A percentile compares a stretch with the other conserved stretches of the same genome.
phyloP scores from a whole-genome alignment of 2,888 invertebrate species.

The Epistrophella euchroma region DNA sequence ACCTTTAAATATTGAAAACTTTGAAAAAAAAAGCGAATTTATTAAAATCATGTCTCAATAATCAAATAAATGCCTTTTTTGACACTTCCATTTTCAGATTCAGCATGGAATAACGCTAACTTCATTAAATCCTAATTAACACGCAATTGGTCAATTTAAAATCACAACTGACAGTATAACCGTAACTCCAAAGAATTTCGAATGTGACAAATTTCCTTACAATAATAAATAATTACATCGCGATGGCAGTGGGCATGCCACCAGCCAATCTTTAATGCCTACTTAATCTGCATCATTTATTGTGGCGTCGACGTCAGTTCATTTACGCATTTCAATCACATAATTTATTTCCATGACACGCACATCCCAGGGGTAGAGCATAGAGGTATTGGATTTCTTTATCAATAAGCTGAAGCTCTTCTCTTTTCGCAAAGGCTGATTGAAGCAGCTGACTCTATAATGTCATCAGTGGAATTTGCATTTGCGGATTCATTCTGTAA shows the following conservation, averaged over 20 bases:
- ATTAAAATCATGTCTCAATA: too few species aligned
- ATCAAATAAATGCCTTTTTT: too few species aligned
- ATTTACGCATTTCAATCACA: conserved; percentile 48
- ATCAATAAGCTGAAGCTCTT: background rate
- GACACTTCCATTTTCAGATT: too few species aligned
- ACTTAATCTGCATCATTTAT: conserved; percentile 32
- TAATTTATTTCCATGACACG: conserved; percentile 31
- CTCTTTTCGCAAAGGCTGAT: conserved; percentile 5
- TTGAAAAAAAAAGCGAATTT: too few species aligned
- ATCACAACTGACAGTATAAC: conserved; percentile 8
- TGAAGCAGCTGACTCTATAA: conserved; percentile 8
- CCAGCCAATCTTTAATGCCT: conserved; percentile 13
- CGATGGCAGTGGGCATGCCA: conserved; percentile 28
- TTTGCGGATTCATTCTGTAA: conserved; percentile 6
- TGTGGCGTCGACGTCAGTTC: conserved; percentile 36
- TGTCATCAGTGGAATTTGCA: conserved; percentile 20
- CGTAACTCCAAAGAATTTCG: background rate
- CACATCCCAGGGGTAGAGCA: conserved; percentile 15
- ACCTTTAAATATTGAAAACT: too few species aligned
- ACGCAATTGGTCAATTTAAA: background rate
- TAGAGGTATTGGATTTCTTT: conserved; percentile 8
- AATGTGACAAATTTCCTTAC: background rate
- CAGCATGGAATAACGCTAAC: background rate
- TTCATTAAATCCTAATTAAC: background rate
- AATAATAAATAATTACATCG: conserved; percentile 5